These are phyloP conservation scores for Drosophila pruinosa DNA, from an alignment of 1,140 invertebrate genomes.

Conservation along the genomic window DNA sequence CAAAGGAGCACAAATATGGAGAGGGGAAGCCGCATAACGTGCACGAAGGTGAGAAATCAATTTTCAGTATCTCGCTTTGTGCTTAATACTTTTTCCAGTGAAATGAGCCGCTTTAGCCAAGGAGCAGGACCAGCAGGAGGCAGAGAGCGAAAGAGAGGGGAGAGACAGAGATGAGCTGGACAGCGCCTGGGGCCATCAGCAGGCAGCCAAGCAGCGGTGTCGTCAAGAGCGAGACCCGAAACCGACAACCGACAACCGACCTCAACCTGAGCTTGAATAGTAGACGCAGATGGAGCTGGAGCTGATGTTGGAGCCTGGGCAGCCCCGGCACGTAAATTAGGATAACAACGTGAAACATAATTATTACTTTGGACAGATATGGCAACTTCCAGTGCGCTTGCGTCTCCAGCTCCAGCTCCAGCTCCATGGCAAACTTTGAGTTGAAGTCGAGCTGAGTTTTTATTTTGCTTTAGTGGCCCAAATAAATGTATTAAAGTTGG, in stretches of 20 bases:
- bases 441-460: conserved; percentile 6
- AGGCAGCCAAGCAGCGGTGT: conserved; percentile 37
- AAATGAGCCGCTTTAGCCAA: conserved; percentile 57
- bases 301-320: conserved; percentile 6
- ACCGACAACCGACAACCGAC: background rate
- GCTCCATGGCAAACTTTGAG: background rate
- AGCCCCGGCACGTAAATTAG: conserved; percentile 78
- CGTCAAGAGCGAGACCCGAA: conserved; percentile 18
- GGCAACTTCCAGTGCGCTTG: conserved; percentile 51
- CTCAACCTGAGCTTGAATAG: background rate
- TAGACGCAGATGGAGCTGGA: background rate
- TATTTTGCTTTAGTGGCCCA: conserved; percentile 68
- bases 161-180: conserved; percentile 6
- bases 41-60: conserved; percentile 81
- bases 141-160: background rate
- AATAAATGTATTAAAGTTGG: conserved; percentile 82
- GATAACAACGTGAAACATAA: conserved; percentile 82
- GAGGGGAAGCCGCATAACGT: conserved; percentile 51
- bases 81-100: conserved; percentile 79
- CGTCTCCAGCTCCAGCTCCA: background rate
- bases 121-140: conserved; percentile 14
- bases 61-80: conserved; percentile 81
- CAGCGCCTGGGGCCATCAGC: conserved; percentile 40
- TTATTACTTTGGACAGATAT: conserved; percentile 81
- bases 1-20: background rate